Evolutionary conservation across 2,888 invertebrate species (phyloP).

Genomic region (Mesorhabditis sp.): DNA sequence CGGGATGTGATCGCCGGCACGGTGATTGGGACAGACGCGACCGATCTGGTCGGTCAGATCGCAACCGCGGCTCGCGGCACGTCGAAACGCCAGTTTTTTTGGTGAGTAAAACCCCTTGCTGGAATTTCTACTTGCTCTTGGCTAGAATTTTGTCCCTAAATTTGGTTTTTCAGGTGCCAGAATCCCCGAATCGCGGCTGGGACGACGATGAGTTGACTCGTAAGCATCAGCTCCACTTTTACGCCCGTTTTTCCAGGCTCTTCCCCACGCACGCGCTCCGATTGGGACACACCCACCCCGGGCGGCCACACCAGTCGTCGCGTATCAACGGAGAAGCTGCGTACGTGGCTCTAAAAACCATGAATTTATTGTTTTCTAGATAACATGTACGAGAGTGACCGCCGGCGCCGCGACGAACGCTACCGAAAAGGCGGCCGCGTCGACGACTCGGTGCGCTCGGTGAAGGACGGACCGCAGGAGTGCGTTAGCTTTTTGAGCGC

Average conservation of each 20-base stretch:
- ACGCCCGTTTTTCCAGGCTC: neutral
- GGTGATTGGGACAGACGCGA: slow-evolving; percentile 6
- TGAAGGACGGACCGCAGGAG: slow-evolving; percentile 25
- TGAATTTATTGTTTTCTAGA: slow-evolving; percentile 24
- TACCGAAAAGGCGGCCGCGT: slow-evolving; percentile 17
- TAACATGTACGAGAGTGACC: slow-evolving; percentile 44
- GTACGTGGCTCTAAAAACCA: slow-evolving; percentile 3
- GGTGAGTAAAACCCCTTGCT: neutral
- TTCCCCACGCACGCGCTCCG: slow-evolving; percentile 63
- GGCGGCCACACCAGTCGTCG: slow-evolving; percentile 18
- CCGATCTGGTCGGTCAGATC: neutral
- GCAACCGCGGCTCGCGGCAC: slow-evolving; percentile 14
- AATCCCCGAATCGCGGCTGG: slow-evolving; percentile 52
- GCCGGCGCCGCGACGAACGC: slow-evolving; percentile 27
- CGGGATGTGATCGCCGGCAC: slow-evolving; percentile 14
- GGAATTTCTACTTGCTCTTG: neutral
- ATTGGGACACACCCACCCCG: slow-evolving; percentile 91
- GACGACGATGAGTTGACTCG: slow-evolving; percentile 41
- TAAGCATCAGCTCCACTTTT: neutral
- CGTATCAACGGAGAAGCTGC: slow-evolving; percentile 17
- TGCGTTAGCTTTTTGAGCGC: slow-evolving; percentile 10
- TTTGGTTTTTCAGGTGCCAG: slow-evolving; percentile 30
- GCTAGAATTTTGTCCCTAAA: neutral
- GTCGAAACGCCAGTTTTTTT: slow-evolving; percentile 6
- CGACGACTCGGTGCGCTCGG: slow-evolving; percentile 27